phyloP scores from a whole-genome alignment of 1,140 invertebrate genomes.

The Drosophila lacertosa region DNA sequence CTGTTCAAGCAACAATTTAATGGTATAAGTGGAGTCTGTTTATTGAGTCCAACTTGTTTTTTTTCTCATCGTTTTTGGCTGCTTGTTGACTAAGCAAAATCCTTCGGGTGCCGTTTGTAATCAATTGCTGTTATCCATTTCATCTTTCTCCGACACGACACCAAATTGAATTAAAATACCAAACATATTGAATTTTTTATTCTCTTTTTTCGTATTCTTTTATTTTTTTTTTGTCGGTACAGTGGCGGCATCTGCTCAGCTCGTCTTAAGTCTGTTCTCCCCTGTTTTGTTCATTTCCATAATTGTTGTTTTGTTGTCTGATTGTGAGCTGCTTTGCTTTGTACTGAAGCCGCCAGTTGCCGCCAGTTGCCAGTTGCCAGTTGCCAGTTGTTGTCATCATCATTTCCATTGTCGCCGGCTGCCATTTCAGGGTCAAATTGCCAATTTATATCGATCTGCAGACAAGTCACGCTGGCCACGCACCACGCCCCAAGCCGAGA shows the following conservation, averaged over 20 bases:
- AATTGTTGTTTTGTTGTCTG: constrained; percentile 62
- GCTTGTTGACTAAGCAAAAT: constrained; percentile 6
- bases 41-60: not conserved
- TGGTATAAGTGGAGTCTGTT: no score
- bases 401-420: constrained; percentile 23
- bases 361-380: no score
- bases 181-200: constrained; percentile 40
- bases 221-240: constrained; percentile 16
- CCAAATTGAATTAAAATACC: constrained; percentile 75
- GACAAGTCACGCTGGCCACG: constrained; percentile 20
- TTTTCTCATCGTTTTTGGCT: not conserved
- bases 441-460: constrained; percentile 71
- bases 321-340: constrained; percentile 45
- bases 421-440: constrained; percentile 66
- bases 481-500: constrained; percentile 17
- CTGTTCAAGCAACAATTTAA: no score
- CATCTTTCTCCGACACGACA: constrained; percentile 30
- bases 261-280: not conserved
- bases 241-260: constrained; percentile 26
- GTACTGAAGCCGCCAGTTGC: constrained; percentile 48
- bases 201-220: not conserved
- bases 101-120: constrained; percentile 17
- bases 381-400: constrained; percentile 14
- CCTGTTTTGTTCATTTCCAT: constrained; percentile 61
- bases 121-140: constrained; percentile 49